Evolutionary conservation across 2,113 vertebrate species (phyloP), one percentile per base, ranked within the genome.

Genomic region (Eretmochelys imbricata): DNA sequence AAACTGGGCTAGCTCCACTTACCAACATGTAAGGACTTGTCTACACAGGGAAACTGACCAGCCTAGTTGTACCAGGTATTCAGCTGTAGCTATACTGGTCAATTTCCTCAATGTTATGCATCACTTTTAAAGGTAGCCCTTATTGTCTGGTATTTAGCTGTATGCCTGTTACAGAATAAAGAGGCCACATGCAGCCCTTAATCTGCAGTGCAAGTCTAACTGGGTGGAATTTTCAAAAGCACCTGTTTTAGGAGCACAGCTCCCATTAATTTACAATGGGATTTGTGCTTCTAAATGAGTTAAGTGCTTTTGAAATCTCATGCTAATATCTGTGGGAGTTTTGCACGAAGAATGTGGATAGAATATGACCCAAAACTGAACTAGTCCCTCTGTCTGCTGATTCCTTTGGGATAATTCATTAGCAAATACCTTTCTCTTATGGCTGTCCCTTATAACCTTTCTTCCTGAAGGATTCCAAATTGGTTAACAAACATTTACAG

Each of bases 211-310:
- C 29, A 16, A 35, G 27, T 51, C 35, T n/a, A 12, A 38, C 46
- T 31, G 35, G 22, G 51, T 38, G n/a, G 51, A 51, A 48, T 31
- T 78, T 87, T 87, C 20, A 10, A 35, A 57, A n/a, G 38, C 13
- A 55, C 50, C 51, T 76, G 72, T 24, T 54, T 80, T 20, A 50
- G 85, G 54, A 87, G 54, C 3, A 17, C 5, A 25, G 35, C 8
- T 80, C 51, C 59, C 51, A 2, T 0, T 82, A 42, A 0, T 0
- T 25, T 7, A 48, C 25, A n/a, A 17, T 31, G 62, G 22, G 3
- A 7, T 31, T 76, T 8, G 27, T 54, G 84, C n/a, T 72, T 27
- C 84, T 46, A 9, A 46, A 76, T 51, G 51, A 29, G 10, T 42
- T 35, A 53, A 9, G 16, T 7, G 9, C 10, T 51, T 48, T 48